Evolutionary conservation across 2,113 vertebrate genomes (phyloP).

Genomic region (Myiagra hebetior): DNA sequence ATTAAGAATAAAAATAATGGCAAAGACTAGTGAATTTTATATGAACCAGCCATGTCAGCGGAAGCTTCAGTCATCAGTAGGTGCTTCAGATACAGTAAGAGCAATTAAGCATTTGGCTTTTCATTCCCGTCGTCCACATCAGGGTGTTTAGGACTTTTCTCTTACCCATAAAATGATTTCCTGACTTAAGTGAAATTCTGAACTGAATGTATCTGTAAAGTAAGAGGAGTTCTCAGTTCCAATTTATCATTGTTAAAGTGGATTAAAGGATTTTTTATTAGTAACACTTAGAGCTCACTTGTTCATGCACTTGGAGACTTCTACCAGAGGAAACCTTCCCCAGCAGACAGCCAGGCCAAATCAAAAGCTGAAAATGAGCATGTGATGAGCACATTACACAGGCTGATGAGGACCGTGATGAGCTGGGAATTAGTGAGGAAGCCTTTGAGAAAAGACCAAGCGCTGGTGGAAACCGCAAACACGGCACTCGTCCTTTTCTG

Average conservation of each 20-base stretch:
- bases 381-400: constrained; percentile 43
- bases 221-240: constrained; percentile 26
- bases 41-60: background rate
- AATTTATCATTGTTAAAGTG: constrained; percentile 61
- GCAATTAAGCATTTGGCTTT: background rate
- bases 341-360: constrained; percentile 42
- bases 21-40: background rate
- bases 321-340: constrained; percentile 22
- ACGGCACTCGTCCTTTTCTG: background rate
- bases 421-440: constrained; percentile 38
- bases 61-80: background rate
- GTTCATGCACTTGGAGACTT: constrained; percentile 57
- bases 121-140: background rate
- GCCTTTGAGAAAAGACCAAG: constrained; percentile 14
- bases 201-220: constrained; percentile 21
- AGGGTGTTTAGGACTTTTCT: background rate
- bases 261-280: constrained; percentile 68
- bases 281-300: constrained; percentile 57
- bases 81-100: background rate
- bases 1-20: background rate
- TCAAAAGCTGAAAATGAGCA: constrained; percentile 42
- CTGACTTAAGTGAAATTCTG: constrained; percentile 36
- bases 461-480: background rate
- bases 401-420: constrained; percentile 12
- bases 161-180: background rate